Percentiles rank a stretch among this genome's conserved stretches.
Conservation (phyloP, 2,113 vertebrate genomes). For the Sigmodon hispidus region DNA sequence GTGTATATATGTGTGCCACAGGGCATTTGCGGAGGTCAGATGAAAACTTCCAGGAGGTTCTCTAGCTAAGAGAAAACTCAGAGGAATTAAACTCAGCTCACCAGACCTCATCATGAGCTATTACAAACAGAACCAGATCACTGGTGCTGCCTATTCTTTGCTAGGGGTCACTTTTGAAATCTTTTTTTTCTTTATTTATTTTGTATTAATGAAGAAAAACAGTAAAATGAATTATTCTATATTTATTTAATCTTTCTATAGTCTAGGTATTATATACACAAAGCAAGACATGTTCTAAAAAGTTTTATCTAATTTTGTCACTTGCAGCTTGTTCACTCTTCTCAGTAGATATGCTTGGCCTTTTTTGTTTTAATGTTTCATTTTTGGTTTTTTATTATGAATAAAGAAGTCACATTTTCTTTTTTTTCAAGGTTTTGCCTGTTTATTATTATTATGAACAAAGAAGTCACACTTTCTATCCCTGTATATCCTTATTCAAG, state of each 20-base stretch:
- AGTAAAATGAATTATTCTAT: no score
- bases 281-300: not conserved
- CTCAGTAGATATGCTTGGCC: not conserved
- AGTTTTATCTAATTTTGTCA: not conserved
- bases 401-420: no score
- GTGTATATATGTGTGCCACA: not conserved
- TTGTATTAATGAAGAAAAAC: no score
- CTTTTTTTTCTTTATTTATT: not conserved
- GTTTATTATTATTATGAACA: no score
- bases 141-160: not conserved
- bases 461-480: no score
- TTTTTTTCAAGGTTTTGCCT: no score
- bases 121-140: not conserved
- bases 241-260: not conserved
- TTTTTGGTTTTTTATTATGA: not conserved
- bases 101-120: not conserved
- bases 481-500: no score
- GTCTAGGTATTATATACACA: not conserved
- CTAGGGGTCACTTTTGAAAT: not conserved
- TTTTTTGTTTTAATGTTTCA: not conserved
- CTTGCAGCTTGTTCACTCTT: not conserved
- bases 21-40: not conserved
- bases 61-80: not conserved
- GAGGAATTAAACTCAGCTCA: not conserved
- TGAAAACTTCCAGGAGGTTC: not conserved